phyloP scores from a whole-genome alignment of 2,888 invertebrate species.

The Pardosa pseudoannulata region DNA sequence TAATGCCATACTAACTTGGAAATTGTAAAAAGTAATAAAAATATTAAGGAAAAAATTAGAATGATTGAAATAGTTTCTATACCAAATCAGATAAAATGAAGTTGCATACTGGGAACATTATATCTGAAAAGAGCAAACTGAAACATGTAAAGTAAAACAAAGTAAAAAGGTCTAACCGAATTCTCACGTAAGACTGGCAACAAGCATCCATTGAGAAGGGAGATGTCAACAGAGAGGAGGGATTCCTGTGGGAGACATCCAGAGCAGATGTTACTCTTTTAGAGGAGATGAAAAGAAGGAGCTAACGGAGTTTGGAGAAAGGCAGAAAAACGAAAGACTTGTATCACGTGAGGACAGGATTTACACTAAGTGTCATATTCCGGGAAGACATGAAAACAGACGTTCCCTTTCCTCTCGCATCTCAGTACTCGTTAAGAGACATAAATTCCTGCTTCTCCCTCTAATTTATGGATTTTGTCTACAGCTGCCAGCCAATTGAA shows the following conservation, averaged over 20 bases:
- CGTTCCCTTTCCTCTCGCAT: conserved; percentile 20
- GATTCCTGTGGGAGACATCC: conserved; percentile 28
- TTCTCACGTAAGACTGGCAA: conserved; percentile 29
- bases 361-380: conserved; percentile 59
- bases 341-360: conserved; percentile 52
- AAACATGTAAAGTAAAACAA: not conserved
- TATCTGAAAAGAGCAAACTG: not conserved
- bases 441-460: conserved; percentile 56
- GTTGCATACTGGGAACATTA: too few species aligned
- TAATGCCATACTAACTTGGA: too few species aligned
- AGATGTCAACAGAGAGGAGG: not conserved
- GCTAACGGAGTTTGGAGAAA: conserved; percentile 19
- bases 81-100: too few species aligned
- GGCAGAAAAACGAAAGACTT: conserved; percentile 21
- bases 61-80: too few species aligned
- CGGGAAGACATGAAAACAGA: conserved; percentile 57
- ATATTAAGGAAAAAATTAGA: too few species aligned
- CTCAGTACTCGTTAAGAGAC: conserved; percentile 34
- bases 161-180: conserved; percentile 20
- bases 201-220: conserved; percentile 45
- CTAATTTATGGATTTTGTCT: conserved; percentile 45
- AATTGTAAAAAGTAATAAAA: too few species aligned
- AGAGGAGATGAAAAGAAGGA: conserved; percentile 44
- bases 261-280: conserved; percentile 45
- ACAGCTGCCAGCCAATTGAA: conserved; percentile 37